A percentile compares a stretch with the other conserved stretches of the same genome.
Evolutionary conservation across 92 coral and sea anemone genomes (phyloP).

Genomic region (Palythoa grandis): DNA sequence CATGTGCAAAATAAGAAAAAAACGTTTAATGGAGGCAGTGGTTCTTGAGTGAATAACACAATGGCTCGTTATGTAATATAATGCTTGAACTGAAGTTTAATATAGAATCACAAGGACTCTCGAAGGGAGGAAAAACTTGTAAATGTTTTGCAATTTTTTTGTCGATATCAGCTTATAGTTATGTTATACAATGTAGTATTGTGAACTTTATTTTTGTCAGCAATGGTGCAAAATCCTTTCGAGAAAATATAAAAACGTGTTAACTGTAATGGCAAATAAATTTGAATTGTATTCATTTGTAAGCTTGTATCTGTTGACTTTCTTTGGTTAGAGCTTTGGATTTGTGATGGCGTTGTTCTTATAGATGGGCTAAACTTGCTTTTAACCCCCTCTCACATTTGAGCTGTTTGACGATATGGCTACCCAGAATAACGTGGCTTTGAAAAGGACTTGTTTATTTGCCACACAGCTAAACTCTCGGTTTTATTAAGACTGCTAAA

Average conservation of each 20-base stretch:
- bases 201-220: slow-evolving; percentile 36
- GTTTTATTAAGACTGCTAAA: too few species aligned
- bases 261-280: slow-evolving; percentile 35
- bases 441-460: too few species aligned
- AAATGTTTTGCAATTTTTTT: slow-evolving; percentile 20
- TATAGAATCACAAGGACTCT: slow-evolving; percentile 15
- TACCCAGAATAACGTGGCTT: too few species aligned
- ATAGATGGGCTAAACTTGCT: neutral
- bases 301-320: slow-evolving; percentile 5
- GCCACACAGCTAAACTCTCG: too few species aligned
- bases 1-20: slow-evolving; percentile 3
- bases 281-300: slow-evolving; percentile 29
- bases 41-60: neutral
- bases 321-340: neutral
- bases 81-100: slow-evolving; percentile 18
- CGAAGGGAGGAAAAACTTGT: neutral
- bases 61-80: slow-evolving; percentile 4
- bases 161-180: neutral
- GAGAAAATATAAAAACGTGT: slow-evolving; percentile 15
- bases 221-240: neutral
- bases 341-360: neutral
- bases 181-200: slow-evolving; percentile 19
- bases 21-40: neutral
- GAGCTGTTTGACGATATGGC: too few species aligned
- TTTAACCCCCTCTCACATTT: neutral